These are phyloP conservation scores for Drosophila histrio DNA, from an alignment of 2,888 invertebrate genomes.

Conservation along the genomic window DNA sequence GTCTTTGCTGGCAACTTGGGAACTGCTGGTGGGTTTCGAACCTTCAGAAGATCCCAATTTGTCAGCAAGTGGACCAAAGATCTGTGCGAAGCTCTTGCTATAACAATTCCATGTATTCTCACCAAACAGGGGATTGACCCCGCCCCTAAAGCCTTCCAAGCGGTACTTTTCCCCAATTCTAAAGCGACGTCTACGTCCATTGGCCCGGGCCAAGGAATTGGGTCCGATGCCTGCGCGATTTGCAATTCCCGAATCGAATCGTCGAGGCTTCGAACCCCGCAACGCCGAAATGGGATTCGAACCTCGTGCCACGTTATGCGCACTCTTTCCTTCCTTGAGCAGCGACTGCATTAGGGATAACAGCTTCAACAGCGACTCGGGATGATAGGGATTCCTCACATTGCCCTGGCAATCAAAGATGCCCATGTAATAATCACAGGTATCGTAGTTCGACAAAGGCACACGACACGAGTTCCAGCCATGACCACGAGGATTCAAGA, in stretches of 20 bases:
- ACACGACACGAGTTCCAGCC: slow-evolving; percentile 1
- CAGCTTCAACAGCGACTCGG: slow-evolving; percentile 21
- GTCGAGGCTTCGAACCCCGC: accelerated
- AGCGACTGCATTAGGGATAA: slow-evolving; percentile 33
- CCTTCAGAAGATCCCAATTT: background rate
- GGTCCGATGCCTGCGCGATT: slow-evolving; percentile 25
- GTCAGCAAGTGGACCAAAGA: background rate
- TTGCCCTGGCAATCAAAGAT: slow-evolving; percentile 51
- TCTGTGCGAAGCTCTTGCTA: background rate
- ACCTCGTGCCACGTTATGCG: background rate
- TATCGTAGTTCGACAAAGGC: slow-evolving; percentile 13
- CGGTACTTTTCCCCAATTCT: background rate
- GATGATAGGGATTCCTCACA: slow-evolving; percentile 26
- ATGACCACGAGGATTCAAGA: slow-evolving; percentile 14
- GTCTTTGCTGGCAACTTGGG: background rate
- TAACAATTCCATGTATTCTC: background rate
- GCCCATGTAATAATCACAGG: slow-evolving; percentile 26
- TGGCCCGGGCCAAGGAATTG: slow-evolving; percentile 20
- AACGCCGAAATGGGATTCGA: background rate
- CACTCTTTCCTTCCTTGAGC: background rate
- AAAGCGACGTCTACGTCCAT: slow-evolving; percentile 31
- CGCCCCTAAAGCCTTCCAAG: background rate
- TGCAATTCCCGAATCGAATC: background rate
- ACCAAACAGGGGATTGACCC: background rate
- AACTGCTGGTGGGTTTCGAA: no score